Evolutionary conservation across 2,113 vertebrate genomes (phyloP), one percentile per base, ranked within the genome.

Genomic region (zebrafish (Danio rerio)): DNA sequence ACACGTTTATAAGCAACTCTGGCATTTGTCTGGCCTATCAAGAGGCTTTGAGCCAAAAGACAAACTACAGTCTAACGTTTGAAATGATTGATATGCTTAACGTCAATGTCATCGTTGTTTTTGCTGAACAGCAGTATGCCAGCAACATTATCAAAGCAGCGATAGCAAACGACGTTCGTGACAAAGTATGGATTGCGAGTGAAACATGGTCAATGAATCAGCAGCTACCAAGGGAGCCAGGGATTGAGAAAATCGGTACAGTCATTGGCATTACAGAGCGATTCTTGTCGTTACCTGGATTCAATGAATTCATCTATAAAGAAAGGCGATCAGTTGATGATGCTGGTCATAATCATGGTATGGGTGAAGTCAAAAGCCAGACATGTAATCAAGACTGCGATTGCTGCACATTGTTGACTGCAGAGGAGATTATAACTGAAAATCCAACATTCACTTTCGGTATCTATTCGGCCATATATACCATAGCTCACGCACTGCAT

Each of bases 121-220:
- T 92, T 78, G 76, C 93, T 0, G 53, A 5, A 5, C 69, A 70
- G 21, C 2, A 0, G 1, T 81, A 18, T 0, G 91, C 88, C 9
- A 42, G 42, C 42, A 18, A 74, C 0, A 89, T 97, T 78, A 93
- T 97, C 0, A 1, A 87, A n/a, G 86, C 90, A 0, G 94, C 94
- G 49, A 78, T 96, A n/a, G 80, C 87, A 83, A 77, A 83, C 20
- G 94, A 95, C 0, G 0, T 96, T 63, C 94, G 86, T 0, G 87
- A 89, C 61, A 96, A 94, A 81, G 94, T 97, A 53, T 96, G 96
- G 96, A 89, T 97, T 0, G 95, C 93, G 42, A 91, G 92, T 0
- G 95, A 97, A 11, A 90, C 86, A 10, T 96, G 96, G 96, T 89
- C 83, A 0, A 65, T 94, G 82, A 92, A 93, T 74, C 88, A 83